Evolutionary conservation across 30 jellyfish, hydroid and myxozoan genomes (phyloP), one percentile per base, ranked within the genome.

Genomic region (Hydractinia symbiolongicarpus): DNA sequence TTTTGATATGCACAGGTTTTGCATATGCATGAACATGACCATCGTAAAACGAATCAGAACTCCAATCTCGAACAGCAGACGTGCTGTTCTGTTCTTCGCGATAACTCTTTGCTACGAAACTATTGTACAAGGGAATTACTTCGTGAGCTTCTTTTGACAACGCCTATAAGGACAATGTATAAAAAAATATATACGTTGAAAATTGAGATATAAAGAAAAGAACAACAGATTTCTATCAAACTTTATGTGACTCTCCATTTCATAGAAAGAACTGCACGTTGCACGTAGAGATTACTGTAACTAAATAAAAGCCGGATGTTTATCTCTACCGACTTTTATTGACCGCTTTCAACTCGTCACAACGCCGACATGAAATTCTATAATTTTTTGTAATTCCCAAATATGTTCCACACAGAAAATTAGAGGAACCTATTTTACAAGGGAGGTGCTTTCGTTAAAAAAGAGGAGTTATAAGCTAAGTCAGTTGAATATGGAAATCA

Each of bases 81-180:
- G 84, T 82, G 20, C 82, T 55, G 19, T 58, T 75, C 69, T 90
- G 79, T 71, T 84, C 93, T 68, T 93, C 98, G 13, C 84, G 95
- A 73, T 88, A 93, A 16, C 90, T 85, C 84, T 93, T 93, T 44
- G 98, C 98, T 56, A 93, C 98, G 60, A 85, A 80, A 74, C 96
- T 87, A 84, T 93, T 93, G 93, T 93, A 93, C 88, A 86, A 62
- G 61, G 98, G 98, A 30, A 93, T 69, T 61, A 93, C 98, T 66
- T 93, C 98, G 66, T 79, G 94, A 11, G 98, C 98, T 61, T 93
- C 97, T 66, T 93, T 85, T 19, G 98, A 93, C 44, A 93, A 81
- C 9, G 98, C 95, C 98, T 93, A 84, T 13, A 21, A 77, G 55
- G 57, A 78, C 19, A 13, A 58, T 58, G 69, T 1, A 58, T 11